phyloP scores from a whole-genome alignment of 2,113 vertebrate genomes.

The Felis catus region DNA sequence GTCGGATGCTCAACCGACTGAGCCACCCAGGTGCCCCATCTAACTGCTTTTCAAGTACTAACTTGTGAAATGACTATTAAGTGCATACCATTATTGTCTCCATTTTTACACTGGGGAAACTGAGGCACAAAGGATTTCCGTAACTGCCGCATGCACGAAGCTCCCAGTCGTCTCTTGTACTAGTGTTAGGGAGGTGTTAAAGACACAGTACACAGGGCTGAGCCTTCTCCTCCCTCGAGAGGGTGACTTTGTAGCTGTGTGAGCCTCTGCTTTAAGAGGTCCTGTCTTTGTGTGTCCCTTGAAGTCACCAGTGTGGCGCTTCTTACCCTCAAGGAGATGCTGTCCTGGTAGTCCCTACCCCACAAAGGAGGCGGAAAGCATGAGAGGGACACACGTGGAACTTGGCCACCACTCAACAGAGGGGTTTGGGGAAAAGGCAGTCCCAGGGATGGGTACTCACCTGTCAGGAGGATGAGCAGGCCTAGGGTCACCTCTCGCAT shows the following conservation, averaged over 20 bases:
- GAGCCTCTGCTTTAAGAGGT: background rate
- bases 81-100: background rate
- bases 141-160: background rate
- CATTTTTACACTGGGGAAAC: background rate
- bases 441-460: slow-evolving; percentile 17
- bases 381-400: too few relatives aligned
- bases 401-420: background rate
- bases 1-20: too few relatives aligned
- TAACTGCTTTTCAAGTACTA: background rate
- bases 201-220: background rate
- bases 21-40: too few relatives aligned
- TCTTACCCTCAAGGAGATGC: background rate
- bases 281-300: background rate
- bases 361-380: background rate
- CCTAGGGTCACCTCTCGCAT: slow-evolving; percentile 59
- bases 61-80: background rate
- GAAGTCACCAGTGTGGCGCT: background rate
- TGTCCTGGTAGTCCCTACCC: background rate
- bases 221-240: background rate
- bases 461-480: slow-evolving; percentile 63
- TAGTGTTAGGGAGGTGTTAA: too few relatives aligned
- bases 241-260: background rate
- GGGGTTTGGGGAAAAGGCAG: background rate
- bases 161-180: background rate
- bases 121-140: background rate